Evolutionary conservation across 1,140 invertebrate species (phyloP).

Genomic region (Trichonephila clavipes): DNA sequence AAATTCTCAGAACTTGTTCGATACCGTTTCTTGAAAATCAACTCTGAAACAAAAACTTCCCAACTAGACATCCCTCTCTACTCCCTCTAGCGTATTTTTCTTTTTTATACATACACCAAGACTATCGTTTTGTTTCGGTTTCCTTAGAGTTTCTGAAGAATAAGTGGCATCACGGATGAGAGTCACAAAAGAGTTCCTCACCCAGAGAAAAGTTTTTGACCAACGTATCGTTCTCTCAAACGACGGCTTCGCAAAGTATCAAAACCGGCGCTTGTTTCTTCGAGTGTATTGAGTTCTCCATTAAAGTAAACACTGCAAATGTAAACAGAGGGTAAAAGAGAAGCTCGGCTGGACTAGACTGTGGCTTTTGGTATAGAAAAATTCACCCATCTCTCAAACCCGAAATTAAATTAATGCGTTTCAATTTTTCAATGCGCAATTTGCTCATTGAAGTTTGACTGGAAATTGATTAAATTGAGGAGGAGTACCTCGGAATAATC

Average conservation of each 20-base stretch:
- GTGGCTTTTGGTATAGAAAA: neutral
- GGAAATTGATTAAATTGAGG: conserved; percentile 1
- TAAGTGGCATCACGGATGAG: conserved; percentile 30
- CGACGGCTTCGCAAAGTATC: neutral
- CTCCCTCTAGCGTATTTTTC: neutral
- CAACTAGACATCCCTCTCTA: conserved; percentile 37
- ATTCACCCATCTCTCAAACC: neutral
- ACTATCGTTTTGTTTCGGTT: conserved; percentile 57
- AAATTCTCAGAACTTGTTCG: conserved; percentile 64
- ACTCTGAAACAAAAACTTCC: conserved; percentile 76
- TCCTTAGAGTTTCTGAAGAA: conserved; percentile 2
- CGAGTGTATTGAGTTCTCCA: conserved; percentile 2
- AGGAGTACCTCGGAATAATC: neutral
- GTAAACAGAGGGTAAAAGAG: neutral
- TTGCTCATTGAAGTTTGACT: conserved; percentile 15
- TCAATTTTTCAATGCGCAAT: neutral
- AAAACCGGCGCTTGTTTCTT: neutral
- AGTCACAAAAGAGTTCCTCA: conserved; percentile 21
- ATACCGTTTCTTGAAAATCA: conserved; percentile 70
- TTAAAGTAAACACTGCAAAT: conserved; percentile 21
- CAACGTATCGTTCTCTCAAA: neutral
- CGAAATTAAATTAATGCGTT: conserved; percentile 23
- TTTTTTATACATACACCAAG: neutral
- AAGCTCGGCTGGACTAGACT: neutral
- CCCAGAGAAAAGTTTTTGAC: conserved; percentile 37